Base-by-base conservation (phyloP, 1,140 invertebrate genomes). In the Pachypsylla venusta region DNA sequence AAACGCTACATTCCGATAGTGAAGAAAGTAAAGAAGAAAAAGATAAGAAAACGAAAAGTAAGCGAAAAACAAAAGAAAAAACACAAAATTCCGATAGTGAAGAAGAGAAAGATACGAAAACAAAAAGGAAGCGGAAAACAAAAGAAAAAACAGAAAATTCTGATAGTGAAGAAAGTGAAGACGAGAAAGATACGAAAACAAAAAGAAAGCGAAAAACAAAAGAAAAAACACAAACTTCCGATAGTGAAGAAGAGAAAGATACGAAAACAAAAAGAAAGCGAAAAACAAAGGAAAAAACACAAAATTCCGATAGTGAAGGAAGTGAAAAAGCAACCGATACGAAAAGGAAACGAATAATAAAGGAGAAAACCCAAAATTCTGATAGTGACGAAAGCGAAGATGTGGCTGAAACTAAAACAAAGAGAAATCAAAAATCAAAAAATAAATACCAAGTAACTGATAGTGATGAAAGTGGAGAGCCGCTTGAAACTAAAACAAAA, bases 31-130 rank as follows among this genome's bases (percentile, higher is more conserved):
- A 48, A 19, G 25, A 19, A 5, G 42, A 48, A 10, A 48, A 48
- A 48, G 42, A 53, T 25, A 20, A 24, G 59, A 58, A 26, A 62
- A 16, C 67, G 67, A 54, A 58, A 66, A 57, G 66, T 64, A 42
- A 54, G 58, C 19, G 58, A 60, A 65, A 71, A 53, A 67, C 66
- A 59, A 64, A 68, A 10, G 25, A 42, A 58, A 62, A 62, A 60
- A 59, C 62, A 54, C 59, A 48, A 60, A 27, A 58, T 60, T 25
- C 42, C 59, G 57, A 39, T 1, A 27, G 57, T 27, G 64, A 66
- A 39, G 68, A 67, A 0, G 71, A 71, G n/a, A 69, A 73, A 59
- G 71, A 73, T 62, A 70, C 67, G 1, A 62, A 72, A 19, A 67
- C 68, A 26, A 64, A 67, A 59, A 24, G 69, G 10, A 72, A 70